Conservation (phyloP, 2,113 vertebrate species). For the Sceloporus undulatus region DNA sequence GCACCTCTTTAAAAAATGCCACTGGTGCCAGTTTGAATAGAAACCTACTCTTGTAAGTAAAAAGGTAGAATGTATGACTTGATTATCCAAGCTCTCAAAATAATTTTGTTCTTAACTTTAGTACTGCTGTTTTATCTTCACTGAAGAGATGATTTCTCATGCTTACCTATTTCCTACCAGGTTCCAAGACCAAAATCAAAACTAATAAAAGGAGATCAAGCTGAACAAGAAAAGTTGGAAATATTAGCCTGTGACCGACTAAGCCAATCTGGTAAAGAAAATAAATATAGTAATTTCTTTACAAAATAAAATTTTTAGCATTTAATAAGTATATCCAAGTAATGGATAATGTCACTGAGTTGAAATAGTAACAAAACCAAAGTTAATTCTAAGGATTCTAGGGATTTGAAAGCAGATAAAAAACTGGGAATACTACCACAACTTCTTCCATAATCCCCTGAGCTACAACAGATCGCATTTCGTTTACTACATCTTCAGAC, state of each 20-base stretch:
- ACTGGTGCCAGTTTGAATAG: not conserved
- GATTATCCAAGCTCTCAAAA: not conserved
- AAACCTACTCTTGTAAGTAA: not conserved
- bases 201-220: slow-evolving; percentile 86
- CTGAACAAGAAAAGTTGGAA: slow-evolving; percentile 83
- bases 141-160: slow-evolving; percentile 19
- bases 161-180: slow-evolving; percentile 73
- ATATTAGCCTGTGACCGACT: slow-evolving; percentile 90
- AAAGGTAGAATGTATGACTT: not conserved
- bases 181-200: slow-evolving; percentile 91
- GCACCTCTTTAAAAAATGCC: too few species aligned
- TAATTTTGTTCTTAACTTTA: not conserved
- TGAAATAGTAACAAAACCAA: not conserved
- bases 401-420: not conserved
- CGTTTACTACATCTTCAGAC: not conserved
- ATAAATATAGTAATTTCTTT: not conserved
- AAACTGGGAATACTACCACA: not conserved
- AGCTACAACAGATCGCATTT: not conserved
- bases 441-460: not conserved
- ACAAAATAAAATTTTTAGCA: not conserved
- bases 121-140: not conserved
- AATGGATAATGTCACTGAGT: not conserved
- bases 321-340: not conserved
- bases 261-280: slow-evolving; percentile 90
- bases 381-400: not conserved